Conservation (phyloP, 2,113 vertebrate species). For the Brienomyrus longianalis region DNA sequence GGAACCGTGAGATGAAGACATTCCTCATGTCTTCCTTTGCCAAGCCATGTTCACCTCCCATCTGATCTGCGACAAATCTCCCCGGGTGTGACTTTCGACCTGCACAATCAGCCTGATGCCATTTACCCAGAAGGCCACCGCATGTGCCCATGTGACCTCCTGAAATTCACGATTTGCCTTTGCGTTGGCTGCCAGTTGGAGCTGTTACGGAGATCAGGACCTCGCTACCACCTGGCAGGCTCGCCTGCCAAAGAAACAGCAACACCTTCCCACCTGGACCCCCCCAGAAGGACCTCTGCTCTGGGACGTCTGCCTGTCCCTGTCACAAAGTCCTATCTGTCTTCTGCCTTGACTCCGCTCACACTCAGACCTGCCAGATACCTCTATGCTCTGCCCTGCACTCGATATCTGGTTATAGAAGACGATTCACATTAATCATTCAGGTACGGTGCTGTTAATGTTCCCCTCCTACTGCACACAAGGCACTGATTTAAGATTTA, state of each 20-base stretch:
- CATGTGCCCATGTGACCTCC: not conserved
- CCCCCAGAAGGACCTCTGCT: not conserved
- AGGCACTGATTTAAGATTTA: not conserved
- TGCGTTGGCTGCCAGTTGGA: not conserved
- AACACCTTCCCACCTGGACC: not conserved
- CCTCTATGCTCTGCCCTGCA: not conserved
- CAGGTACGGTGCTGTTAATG: not conserved
- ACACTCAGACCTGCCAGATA: not conserved
- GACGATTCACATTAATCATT: not conserved
- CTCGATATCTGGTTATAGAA: not conserved
- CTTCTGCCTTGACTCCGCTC: not conserved
- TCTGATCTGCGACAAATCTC: not conserved
- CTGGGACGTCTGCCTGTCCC: not conserved
- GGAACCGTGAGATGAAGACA: not conserved
- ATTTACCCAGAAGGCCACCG: not conserved
- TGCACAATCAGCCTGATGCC: not conserved
- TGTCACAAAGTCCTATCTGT: not conserved
- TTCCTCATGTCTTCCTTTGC: not conserved
- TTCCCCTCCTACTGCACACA: not conserved
- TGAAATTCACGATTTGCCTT: not conserved
- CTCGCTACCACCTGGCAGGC: not conserved
- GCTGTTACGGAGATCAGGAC: not conserved
- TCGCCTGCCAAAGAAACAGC: not conserved
- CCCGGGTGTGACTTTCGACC: not conserved
- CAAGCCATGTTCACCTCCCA: not conserved